Conservation (phyloP, 2,797 vertebrate species). For the Hipposideros larvatus region DNA sequence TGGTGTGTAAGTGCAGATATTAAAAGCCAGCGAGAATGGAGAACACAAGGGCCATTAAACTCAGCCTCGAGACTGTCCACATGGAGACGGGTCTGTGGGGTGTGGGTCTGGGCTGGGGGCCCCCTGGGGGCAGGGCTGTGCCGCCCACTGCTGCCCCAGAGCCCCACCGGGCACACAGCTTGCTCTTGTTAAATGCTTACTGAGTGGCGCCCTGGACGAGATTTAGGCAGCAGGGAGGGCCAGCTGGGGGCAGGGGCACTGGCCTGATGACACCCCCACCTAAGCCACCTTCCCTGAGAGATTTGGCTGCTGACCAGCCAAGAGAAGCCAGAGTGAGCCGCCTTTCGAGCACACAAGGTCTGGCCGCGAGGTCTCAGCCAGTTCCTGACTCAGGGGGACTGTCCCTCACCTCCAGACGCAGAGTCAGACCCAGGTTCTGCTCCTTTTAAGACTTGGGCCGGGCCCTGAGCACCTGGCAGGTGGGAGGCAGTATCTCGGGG, state of each 20-base stretch:
- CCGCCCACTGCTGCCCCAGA: not conserved
- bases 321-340: not conserved
- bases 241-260: not conserved
- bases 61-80: accelerated
- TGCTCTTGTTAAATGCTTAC: not conserved
- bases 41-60: too few relatives aligned
- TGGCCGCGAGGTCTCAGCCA: not conserved
- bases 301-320: not conserved
- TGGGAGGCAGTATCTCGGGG: not conserved
- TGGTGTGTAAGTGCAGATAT: not conserved
- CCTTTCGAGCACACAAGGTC: not conserved
- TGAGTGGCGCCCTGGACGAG: not conserved
- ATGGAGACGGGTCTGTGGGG: accelerated
- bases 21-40: not conserved
- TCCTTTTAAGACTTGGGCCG: not conserved
- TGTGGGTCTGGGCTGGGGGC: not conserved
- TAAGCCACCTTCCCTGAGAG: not conserved
- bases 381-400: not conserved
- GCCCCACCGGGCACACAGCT: accelerated
- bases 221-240: not conserved
- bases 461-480: not conserved
- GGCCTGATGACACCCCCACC: not conserved
- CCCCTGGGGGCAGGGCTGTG: not conserved
- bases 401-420: too few relatives aligned
- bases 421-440: too few relatives aligned